Base-by-base conservation (phyloP, 2,113 vertebrate species). In the Pyrgilauda ruficollis region DNA sequence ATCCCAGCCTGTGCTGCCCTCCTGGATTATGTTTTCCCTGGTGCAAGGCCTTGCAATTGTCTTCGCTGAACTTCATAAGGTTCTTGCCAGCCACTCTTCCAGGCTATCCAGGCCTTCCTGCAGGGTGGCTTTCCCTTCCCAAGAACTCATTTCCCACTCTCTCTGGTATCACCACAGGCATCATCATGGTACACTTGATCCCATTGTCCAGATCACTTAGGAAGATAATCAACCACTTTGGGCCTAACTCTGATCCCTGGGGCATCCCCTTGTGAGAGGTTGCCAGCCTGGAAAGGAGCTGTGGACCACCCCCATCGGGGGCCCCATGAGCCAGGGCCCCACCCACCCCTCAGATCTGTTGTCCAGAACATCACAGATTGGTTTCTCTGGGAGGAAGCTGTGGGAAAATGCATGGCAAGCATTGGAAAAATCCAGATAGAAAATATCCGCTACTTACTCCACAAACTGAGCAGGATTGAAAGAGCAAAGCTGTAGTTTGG, bases 331-430 rank as follows among this genome's bases (percentile, higher is more conserved):
- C 16, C 49, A 58, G 19, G 5, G 22, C 41, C 44, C 41, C 44
- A 46, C 7, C 14, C 21, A 49, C 4, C 1, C 14, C 11, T 7
- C 18, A 10, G 21, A 67, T 5, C 13, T 31, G 15, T 67, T 37
- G 10, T 58, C 44, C 41, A 66, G 44, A 74, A 4, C 10, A 8
- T 12, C n/a, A 43, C 2, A 2, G 15, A 17, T 8, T 0, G 0
- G 6, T 26, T 70, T 59, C 11, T 66, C 28, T 27, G 19, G 12
- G 15, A 86, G 8, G 6, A 86, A 52, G 12, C 22, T 56, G 10
- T 17, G 13, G 26, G 26, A 50, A 67, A 26, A 16, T 35, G 13
- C 13, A 28, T 23, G 28, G 28, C 37, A 87, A 52, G 6, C 44
- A 26, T 5, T 37, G 37, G 33, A 24, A 68, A 86, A 63, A 55